phyloP scores from a whole-genome alignment of 2,113 vertebrate species.

The Oxyruncus cristatus region DNA sequence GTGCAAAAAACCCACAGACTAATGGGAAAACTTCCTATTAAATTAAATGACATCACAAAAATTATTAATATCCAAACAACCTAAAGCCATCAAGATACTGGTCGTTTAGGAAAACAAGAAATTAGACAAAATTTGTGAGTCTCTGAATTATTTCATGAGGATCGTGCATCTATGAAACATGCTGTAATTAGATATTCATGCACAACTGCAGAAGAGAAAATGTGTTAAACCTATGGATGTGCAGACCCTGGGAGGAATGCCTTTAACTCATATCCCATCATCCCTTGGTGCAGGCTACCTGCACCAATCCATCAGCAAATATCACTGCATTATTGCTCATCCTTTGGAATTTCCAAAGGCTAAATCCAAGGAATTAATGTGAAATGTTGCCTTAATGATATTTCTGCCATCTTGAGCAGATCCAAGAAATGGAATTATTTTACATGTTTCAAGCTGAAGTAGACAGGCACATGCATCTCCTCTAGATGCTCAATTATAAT shows the following conservation, averaged over 20 bases:
- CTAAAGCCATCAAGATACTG: background rate
- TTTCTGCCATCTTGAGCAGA: background rate
- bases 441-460: background rate
- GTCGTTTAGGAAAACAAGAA: background rate
- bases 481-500: background rate
- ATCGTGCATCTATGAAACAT: background rate
- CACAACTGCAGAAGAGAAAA: background rate
- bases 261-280: background rate
- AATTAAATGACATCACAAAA: background rate
- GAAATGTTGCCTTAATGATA: background rate
- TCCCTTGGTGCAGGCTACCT: background rate
- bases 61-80: background rate
- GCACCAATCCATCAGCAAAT: background rate
- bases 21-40: background rate
- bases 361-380: slow-evolving; percentile 5
- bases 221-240: background rate
- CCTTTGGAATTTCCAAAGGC: background rate
- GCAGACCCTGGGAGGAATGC: background rate
- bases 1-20: background rate
- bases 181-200: background rate
- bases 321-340: background rate
- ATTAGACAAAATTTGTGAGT: background rate
- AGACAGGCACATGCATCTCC: background rate
- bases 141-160: background rate
- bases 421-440: background rate